Evolutionary conservation across 2,888 invertebrate genomes (phyloP), one percentile per base, ranked within the genome.

Genomic region (Dastarcus helophoroides): DNA sequence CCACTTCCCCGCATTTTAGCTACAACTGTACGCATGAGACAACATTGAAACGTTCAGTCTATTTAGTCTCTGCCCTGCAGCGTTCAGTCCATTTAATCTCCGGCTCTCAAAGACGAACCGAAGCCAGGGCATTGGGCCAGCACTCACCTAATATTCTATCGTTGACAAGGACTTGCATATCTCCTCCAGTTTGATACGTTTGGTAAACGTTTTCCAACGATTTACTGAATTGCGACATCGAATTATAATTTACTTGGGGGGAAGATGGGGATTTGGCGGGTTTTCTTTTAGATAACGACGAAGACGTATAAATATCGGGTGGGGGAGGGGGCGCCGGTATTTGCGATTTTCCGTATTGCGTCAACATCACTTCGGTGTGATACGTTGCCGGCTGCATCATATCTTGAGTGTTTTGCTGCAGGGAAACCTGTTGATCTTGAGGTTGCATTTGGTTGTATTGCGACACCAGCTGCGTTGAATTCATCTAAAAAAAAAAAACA

Each of bases 391-490:
- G 19, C 19, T n/a, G n/a, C n/a, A n/a, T n/a, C n/a, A n/a, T n/a
- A n/a, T n/a, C n/a, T n/a, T n/a, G n/a, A n/a, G n/a, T n/a, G n/a
- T n/a, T n/a, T 19, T 19, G 19, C 19, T 19, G 19, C 7, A 19
- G 19, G 6, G 19, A 19, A 7, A 19, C 19, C n/a, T n/a, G n/a
- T n/a, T n/a, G n/a, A n/a, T n/a, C n/a, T n/a, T n/a, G n/a, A 7
- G 19, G 19, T n/a, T 19, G 19, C 19, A 19, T 19, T 19, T 19
- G 19, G 19, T 6, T 19, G 19, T 19, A 19, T 19, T 19, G 19
- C n/a, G 19, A n/a, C 19, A 19, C 19, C 7, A n/a, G 19, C 6
- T 19, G 6, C n/a, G 19, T 7, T 19, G 19, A 7, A 19, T 6
- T 7, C 19, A n/a, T 19, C 19, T 6, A 19, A 19, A n/a, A n/a